Evolutionary conservation across 2,888 invertebrate species (phyloP).

Genomic region (Cataglyphis altisquamis): DNA sequence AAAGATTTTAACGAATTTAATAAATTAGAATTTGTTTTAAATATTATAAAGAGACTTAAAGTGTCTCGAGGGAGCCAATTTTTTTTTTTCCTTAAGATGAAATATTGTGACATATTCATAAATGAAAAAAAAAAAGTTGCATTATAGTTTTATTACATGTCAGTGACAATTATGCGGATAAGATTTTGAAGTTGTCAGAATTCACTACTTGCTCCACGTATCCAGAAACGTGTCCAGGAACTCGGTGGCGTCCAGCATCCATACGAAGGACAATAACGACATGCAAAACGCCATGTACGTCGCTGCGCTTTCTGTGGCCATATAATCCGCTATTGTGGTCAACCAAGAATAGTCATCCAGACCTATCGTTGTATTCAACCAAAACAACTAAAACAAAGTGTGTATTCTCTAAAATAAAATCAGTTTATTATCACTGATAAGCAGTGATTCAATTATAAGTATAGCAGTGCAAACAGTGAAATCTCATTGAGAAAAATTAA

Average conservation of each 20-base stretch:
- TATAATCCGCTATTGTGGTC: constrained; percentile 76
- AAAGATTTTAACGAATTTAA: neutral
- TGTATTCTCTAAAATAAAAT: neutral
- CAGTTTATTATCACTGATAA: neutral
- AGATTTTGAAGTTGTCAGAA: constrained; percentile 53
- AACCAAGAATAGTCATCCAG: constrained; percentile 76
- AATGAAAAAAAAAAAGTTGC: neutral
- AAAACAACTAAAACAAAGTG: constrained; percentile 71
- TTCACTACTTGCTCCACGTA: constrained; percentile 80
- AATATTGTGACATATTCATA: neutral
- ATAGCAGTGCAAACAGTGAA: neutral
- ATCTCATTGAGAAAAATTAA: neutral
- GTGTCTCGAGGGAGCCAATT: neutral
- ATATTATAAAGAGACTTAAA: neutral
- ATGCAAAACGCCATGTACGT: constrained; percentile 80
- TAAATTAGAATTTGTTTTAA: neutral
- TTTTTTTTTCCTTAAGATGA: constrained; percentile 1
- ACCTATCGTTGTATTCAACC: constrained; percentile 77
- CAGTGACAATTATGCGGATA: constrained; percentile 24
- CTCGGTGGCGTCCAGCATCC: constrained; percentile 85
- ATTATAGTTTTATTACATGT: constrained; percentile 46
- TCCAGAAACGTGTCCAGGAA: constrained; percentile 82
- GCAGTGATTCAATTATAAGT: neutral
- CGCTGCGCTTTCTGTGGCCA: constrained; percentile 78
- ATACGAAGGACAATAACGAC: constrained; percentile 82